Evolutionary conservation across 2,113 vertebrate genomes (phyloP).

Genomic region (Lipotes vexillifer): DNA sequence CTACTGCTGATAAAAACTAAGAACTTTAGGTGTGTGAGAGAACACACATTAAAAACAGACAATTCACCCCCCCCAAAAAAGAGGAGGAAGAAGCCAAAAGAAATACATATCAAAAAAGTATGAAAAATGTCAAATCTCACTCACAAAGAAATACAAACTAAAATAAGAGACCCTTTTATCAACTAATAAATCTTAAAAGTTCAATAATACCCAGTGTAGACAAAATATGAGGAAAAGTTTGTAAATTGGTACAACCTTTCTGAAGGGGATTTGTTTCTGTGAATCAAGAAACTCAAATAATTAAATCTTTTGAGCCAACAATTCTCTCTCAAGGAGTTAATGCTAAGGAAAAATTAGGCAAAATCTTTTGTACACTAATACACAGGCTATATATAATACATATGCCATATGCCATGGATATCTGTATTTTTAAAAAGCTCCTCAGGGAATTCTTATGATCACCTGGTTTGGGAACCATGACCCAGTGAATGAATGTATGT

Average conservation of each 20-base stretch:
- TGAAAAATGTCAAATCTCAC: background rate
- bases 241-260: background rate
- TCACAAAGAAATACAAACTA: slow-evolving; percentile 11
- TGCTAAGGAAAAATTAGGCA: background rate
- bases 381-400: background rate
- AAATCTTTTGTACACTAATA: background rate
- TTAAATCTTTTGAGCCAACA: slow-evolving; percentile 2
- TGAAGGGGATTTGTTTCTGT: background rate
- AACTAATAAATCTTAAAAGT: background rate
- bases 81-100: background rate
- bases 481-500: background rate
- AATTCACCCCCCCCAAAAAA: background rate
- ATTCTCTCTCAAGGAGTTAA: background rate
- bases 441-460: background rate
- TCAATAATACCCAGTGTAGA: background rate
- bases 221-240: background rate
- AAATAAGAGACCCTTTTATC: background rate
- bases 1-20: background rate
- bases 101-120: background rate
- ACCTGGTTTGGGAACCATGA: background rate
- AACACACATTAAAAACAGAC: background rate
- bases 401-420: background rate
- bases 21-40: background rate
- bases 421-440: background rate
- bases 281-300: background rate